phyloP scores from a whole-genome alignment of 1,140 invertebrate genomes.

The Polypedilum vanderplanki region DNA sequence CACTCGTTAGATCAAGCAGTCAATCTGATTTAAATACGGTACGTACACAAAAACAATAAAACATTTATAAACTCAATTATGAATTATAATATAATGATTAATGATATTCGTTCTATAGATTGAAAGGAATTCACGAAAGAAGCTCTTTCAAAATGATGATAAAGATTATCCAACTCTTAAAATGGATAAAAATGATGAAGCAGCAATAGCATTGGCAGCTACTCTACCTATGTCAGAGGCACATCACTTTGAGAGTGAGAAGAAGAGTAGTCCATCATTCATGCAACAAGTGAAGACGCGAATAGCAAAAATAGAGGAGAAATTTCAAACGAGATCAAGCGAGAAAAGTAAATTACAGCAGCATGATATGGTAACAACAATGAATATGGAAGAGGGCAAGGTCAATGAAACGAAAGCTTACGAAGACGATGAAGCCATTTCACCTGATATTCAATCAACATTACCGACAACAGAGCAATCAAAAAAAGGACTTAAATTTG shows the following conservation, averaged over 20 bases:
- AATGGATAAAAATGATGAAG: conserved; percentile 35
- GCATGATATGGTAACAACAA: neutral
- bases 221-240: neutral
- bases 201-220: neutral
- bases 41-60: conserved; percentile 31
- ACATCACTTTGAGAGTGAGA: conserved; percentile 27
- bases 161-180: conserved; percentile 36
- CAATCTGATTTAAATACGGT: conserved; percentile 48
- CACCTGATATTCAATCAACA: conserved; percentile 38
- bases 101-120: conserved; percentile 32
- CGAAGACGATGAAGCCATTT: conserved; percentile 44
- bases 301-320: conserved; percentile 24
- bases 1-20: conserved; percentile 43
- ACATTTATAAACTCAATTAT: neutral
- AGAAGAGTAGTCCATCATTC: conserved; percentile 1
- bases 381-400: conserved; percentile 10
- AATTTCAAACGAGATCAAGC: conserved; percentile 23
- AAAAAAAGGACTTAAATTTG: conserved; percentile 57
- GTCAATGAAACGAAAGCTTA: conserved; percentile 35
- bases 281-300: conserved; percentile 22
- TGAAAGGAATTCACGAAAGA: conserved; percentile 30
- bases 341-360: neutral
- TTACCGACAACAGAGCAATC: conserved; percentile 42
- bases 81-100: neutral
- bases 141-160: conserved; percentile 30